A percentile compares a stretch with the other conserved stretches of the same genome.
phyloP scores from a whole-genome alignment of 2,888 invertebrate genomes.

The Euclidia mi region DNA sequence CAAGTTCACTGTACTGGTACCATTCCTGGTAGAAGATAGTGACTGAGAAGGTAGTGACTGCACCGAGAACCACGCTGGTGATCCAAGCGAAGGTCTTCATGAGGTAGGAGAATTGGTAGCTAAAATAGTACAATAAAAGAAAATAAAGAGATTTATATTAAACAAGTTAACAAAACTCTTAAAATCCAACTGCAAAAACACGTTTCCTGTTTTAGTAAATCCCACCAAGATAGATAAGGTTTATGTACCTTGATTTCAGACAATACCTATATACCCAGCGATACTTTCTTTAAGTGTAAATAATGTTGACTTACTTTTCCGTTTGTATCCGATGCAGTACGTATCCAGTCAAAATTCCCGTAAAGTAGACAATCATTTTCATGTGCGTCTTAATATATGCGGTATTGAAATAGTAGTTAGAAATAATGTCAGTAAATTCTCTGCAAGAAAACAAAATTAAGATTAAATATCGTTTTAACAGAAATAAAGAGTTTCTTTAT shows the following conservation, averaged over 20 bases:
- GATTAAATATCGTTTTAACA: no score
- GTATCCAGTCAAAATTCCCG: slow-evolving; percentile 92
- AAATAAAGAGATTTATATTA: no score
- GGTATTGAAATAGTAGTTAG: slow-evolving; percentile 91
- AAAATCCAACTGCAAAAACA: no score
- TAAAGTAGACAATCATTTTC: slow-evolving; percentile 92
- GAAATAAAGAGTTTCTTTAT: no score
- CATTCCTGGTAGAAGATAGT: slow-evolving; percentile 91
- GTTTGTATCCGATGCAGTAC: slow-evolving; percentile 91
- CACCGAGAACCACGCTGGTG: slow-evolving; percentile 80
- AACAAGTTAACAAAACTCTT: no score
- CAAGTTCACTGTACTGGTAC: slow-evolving; percentile 89
- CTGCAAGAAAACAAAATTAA: slow-evolving; percentile 69
- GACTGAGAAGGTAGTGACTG: slow-evolving; percentile 91
- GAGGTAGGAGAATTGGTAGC: slow-evolving; percentile 74
- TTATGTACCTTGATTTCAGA: no score
- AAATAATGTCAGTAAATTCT: slow-evolving; percentile 91
- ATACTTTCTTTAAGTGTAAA: neutral
- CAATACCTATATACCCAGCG: no score
- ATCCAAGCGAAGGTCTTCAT: slow-evolving; percentile 78
- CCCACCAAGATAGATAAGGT: no score
- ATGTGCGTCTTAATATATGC: slow-evolving; percentile 94
- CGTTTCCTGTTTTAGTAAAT: neutral
- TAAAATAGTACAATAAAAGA: no score
- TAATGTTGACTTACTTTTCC: slow-evolving; percentile 85